Evolutionary conservation across 2,888 invertebrate species (phyloP).

Genomic region (Cephus pulcher): DNA sequence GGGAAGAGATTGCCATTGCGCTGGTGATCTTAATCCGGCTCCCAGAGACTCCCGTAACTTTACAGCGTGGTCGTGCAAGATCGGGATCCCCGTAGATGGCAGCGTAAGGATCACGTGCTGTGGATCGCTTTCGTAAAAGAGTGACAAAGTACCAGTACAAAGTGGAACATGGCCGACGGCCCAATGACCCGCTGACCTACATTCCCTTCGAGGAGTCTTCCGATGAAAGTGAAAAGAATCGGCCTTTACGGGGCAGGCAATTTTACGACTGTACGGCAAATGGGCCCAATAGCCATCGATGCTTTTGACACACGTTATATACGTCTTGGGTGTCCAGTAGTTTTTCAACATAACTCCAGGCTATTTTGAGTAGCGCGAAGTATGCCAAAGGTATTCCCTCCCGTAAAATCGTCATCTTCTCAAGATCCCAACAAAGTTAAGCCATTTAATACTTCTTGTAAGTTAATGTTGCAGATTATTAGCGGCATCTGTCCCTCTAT

Average conservation of each 20-base stretch:
- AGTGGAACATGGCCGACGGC: conserved; percentile 64
- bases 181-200: conserved; percentile 63
- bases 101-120: not conserved
- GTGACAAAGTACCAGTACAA: conserved; percentile 54
- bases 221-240: conserved; percentile 64
- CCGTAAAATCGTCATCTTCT: not conserved
- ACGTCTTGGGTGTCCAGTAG: not conserved
- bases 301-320: not conserved
- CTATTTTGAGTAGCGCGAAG: not conserved
- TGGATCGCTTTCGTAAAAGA: conserved; percentile 29
- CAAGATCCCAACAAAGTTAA: not conserved
- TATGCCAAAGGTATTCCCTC: not conserved
- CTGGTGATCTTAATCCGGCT: not conserved
- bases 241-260: conserved; percentile 29
- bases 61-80: not conserved
- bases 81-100: not conserved
- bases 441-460: not conserved
- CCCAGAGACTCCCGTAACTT: not conserved
- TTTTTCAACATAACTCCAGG: not conserved
- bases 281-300: not conserved
- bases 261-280: not conserved
- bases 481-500: not conserved
- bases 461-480: not conserved
- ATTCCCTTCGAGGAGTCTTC: conserved; percentile 50
- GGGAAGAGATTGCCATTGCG: not conserved